A percentile compares a stretch with the other conserved stretches of the same genome.
These are phyloP conservation scores for Dipodomys merriami DNA, from an alignment of 2,113 vertebrate species.

Conservation along the genomic window DNA sequence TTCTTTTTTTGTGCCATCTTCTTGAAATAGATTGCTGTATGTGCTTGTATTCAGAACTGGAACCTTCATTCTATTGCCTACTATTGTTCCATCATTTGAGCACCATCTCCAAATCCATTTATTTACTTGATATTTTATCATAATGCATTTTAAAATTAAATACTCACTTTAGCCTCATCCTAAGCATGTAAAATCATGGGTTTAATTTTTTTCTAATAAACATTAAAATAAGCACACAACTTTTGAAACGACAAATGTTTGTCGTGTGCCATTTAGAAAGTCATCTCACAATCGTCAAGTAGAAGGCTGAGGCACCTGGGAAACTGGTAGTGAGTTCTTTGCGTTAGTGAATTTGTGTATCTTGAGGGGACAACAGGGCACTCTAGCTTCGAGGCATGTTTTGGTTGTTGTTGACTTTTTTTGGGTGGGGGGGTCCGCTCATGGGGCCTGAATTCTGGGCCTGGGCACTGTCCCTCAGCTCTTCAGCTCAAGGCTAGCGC, in stretches of 20 bases:
- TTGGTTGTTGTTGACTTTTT: background rate
- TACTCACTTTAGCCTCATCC: background rate
- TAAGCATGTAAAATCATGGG: slow-evolving; percentile 18
- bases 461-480: too few relatives aligned
- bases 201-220: slow-evolving; percentile 37
- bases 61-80: background rate
- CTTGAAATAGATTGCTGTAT: fast-evolving
- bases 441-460: too few relatives aligned
- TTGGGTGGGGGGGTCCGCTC: too few relatives aligned
- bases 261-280: background rate
- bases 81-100: background rate
- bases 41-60: background rate
- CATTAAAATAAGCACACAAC: slow-evolving; percentile 31
- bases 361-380: background rate
- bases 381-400: background rate
- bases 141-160: slow-evolving; percentile 45
- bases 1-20: background rate
- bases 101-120: background rate
- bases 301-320: background rate
- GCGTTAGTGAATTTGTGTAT: background rate
- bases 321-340: background rate
- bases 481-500: too few relatives aligned
- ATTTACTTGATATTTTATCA: background rate
- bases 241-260: slow-evolving; percentile 6
- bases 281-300: background rate